Evolutionary conservation across 2,797 vertebrate species (phyloP).

Genomic region (Bovichtus variegatus): DNA sequence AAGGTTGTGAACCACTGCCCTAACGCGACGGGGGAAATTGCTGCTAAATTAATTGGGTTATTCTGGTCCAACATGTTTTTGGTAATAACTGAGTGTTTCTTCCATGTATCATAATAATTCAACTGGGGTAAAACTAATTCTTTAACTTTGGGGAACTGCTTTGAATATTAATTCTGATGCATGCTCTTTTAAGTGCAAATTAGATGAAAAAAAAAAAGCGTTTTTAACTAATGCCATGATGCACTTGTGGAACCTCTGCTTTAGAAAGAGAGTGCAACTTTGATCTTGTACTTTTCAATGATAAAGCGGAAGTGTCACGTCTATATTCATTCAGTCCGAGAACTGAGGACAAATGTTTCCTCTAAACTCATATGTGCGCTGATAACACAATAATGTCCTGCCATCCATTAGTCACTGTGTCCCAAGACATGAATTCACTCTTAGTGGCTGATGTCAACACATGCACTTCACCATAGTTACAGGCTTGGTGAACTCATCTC

Average conservation of each 20-base stretch:
- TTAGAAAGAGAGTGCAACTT: slow-evolving; percentile 9
- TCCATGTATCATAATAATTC: slow-evolving; percentile 44
- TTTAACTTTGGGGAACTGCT: slow-evolving; percentile 57
- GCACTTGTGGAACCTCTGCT: slow-evolving; percentile 30
- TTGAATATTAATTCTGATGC: slow-evolving; percentile 49
- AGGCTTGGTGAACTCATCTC: slow-evolving; percentile 34
- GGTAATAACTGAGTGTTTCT: slow-evolving; percentile 25
- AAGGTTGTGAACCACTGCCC: not conserved
- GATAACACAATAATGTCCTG: slow-evolving; percentile 43
- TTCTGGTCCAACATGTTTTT: slow-evolving; percentile 6
- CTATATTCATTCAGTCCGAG: slow-evolving; percentile 5
- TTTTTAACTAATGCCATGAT: not conserved
- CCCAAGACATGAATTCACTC: slow-evolving; percentile 25
- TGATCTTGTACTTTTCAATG: slow-evolving; percentile 11
- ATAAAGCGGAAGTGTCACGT: slow-evolving; percentile 34
- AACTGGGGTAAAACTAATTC: slow-evolving; percentile 52
- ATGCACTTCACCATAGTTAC: slow-evolving; percentile 14
- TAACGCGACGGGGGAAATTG: not conserved
- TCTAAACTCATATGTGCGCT: slow-evolving; percentile 18
- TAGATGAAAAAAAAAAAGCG: not conserved
- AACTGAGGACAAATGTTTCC: slow-evolving; percentile 45
- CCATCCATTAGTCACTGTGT: slow-evolving; percentile 50
- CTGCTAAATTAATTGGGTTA: not conserved
- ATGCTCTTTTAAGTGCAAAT: slow-evolving; percentile 69
- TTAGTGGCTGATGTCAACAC: slow-evolving; percentile 50